Base-by-base conservation (phyloP, 2,888 invertebrate species). In the Sinelater perroti region DNA sequence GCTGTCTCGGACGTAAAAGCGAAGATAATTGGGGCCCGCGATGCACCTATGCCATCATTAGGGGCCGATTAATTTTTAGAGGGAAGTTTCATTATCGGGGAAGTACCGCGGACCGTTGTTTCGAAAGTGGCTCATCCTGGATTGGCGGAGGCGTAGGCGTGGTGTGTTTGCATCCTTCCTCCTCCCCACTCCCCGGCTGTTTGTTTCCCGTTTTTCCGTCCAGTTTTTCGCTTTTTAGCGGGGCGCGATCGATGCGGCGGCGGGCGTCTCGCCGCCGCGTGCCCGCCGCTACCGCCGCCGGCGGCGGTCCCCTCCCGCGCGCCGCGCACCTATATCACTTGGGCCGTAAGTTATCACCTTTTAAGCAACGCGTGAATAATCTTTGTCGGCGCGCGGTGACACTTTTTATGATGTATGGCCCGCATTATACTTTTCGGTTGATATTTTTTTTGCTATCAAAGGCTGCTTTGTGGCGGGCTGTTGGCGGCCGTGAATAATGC, bases 401-500 rank as follows among this genome's bases (percentile, higher is more conserved):
- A 61, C 31, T 56, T 60, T 51, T 50, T 60, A 51, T 60, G 60
- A 60, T 60, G 56, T 44, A 57, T 56, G 56, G 60, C 56, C 54
- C 52, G 56, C 57, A 61, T 61, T 61, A 61, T 61, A 52, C 54
- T 61, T 61, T 56, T 61, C 56, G 60, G 60, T 61, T 57, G 46
- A 61, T 61, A 56, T 61, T 61, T 61, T 56, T 56, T 55, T 54
- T 46, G 45, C 51, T 58, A 61, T 64, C 60, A 67, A 68, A 66
- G 62, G 64, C 62, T 67, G 64, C 64, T 68, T 66, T 68, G 67
- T 67, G 59, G 61, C 55, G 53, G 61, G 61, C 62, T 65, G 67
- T 66, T 68, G 68, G 66, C 65, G 63, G 53, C 60, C 57, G 65
- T 67, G 65, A 68, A 68, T 68, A 68, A 67, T 67, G 67, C 63